Conservation (phyloP, 2,888 invertebrate genomes). For the Parascotia fuliginaria region DNA sequence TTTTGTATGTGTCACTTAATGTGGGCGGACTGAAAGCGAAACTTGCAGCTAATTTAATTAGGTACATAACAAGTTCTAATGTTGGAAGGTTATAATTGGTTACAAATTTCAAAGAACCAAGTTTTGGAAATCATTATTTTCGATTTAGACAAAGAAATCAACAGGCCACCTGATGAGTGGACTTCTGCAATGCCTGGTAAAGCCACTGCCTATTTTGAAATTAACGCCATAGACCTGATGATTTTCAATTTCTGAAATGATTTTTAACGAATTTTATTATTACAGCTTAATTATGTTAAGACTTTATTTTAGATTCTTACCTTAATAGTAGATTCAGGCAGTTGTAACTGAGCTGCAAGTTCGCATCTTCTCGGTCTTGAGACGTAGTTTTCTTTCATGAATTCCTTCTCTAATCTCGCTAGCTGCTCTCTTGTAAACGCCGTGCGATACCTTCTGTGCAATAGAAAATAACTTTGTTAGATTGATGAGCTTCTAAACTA, state of each 20-base stretch:
- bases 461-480: slow-evolving; percentile 7
- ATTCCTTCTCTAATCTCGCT: slow-evolving; percentile 96
- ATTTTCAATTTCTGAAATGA: no score
- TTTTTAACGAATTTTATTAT: no score
- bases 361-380: slow-evolving; percentile 97
- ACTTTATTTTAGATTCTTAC: slow-evolving; percentile 77
- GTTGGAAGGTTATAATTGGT: slow-evolving; percentile 17
- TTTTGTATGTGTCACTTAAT: slow-evolving; percentile 42
- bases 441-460: slow-evolving; percentile 94
- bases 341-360: slow-evolving; percentile 94
- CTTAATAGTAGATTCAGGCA: slow-evolving; percentile 99
- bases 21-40: slow-evolving; percentile 34
- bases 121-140: neutral
- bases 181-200: no score
- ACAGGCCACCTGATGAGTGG: no score
- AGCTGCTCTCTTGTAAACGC: slow-evolving; percentile 98
- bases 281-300: no score
- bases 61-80: slow-evolving; percentile 14
- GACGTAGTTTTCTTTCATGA: slow-evolving; percentile 98
- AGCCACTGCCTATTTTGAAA: no score
- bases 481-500: no score
- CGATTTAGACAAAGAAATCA: no score
- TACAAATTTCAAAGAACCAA: neutral
- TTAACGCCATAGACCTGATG: no score
- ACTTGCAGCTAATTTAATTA: slow-evolving; percentile 26